A percentile compares a stretch with the other conserved stretches of the same genome.
These are phyloP conservation scores for Numida meleagris DNA, from an alignment of 2,113 vertebrate genomes.

Conservation along the genomic window DNA sequence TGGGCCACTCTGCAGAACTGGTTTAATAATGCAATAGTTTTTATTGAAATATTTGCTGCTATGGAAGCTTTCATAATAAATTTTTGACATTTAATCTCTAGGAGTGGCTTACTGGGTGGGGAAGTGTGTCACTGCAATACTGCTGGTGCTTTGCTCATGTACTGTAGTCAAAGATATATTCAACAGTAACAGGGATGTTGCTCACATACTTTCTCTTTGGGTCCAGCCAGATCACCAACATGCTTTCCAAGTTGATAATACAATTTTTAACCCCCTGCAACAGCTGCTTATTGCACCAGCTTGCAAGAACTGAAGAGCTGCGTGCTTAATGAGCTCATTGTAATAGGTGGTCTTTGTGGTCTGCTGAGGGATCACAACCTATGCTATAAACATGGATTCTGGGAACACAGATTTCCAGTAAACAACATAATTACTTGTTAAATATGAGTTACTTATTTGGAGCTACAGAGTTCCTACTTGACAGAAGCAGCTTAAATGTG, in stretches of 20 bases:
- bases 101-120: constrained; percentile 53
- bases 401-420: not conserved
- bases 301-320: constrained; percentile 71
- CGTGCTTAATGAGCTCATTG: constrained; percentile 72
- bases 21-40: constrained; percentile 68
- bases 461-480: not conserved
- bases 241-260: constrained; percentile 63
- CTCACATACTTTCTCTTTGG: not conserved
- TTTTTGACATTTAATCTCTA: constrained; percentile 58
- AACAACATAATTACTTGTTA: constrained; percentile 30
- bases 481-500: not conserved
- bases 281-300: constrained; percentile 84
- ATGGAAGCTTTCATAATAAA: constrained; percentile 79
- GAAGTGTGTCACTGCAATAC: constrained; percentile 21
- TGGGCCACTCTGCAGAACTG: constrained; percentile 50
- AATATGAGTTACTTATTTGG: not conserved
- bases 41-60: constrained; percentile 64
- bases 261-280: constrained; percentile 74
- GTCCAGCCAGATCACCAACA: not conserved
- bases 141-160: not conserved
- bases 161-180: not conserved
- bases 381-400: not conserved
- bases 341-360: constrained; percentile 63
- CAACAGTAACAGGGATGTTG: not conserved
- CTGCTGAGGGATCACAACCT: not conserved